Conservation (phyloP, 2,113 vertebrate genomes). For the Ranitomeya variabilis region DNA sequence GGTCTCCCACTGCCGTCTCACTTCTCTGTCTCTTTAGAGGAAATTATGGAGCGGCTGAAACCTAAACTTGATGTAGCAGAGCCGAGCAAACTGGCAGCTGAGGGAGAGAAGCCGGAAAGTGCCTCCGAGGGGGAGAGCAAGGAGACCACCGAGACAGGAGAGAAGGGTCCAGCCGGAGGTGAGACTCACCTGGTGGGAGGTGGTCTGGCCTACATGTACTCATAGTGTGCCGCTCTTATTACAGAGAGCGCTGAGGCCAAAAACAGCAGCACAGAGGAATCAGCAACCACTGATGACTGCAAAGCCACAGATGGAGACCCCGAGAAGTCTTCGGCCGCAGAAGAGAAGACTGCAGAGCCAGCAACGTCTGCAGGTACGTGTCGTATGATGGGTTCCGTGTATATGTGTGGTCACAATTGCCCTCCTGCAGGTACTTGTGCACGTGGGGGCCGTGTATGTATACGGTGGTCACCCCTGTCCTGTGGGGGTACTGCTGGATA, state of each 20-base stretch:
- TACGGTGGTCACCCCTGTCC: no score
- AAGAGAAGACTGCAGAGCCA: conserved; percentile 71
- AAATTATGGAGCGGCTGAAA: conserved; percentile 35
- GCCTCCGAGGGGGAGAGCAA: background rate
- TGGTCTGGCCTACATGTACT: no score
- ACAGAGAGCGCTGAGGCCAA: conserved; percentile 79
- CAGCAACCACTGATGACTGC: conserved; percentile 73
- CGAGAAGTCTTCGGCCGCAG: conserved; percentile 81
- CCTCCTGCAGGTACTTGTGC: no score
- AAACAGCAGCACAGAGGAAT: conserved; percentile 76
- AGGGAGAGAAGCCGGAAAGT: background rate
- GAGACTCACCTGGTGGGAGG: background rate
- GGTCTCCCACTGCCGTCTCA: no score
- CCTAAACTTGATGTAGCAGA: conserved; percentile 13
- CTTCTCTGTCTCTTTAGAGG: conserved; percentile 18
- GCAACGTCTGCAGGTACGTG: conserved; percentile 67
- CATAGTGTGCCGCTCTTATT: conserved; percentile 68
- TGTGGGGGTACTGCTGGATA: no score
- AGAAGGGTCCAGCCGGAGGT: background rate
- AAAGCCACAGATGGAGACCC: conserved; percentile 66
- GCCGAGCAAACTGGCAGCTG: background rate
- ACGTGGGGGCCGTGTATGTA: no score
- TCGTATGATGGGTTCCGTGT: no score
- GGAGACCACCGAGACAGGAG: background rate
- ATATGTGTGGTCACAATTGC: no score